phyloP scores from a whole-genome alignment of 2,888 invertebrate genomes.

The Andrena dorsata region DNA sequence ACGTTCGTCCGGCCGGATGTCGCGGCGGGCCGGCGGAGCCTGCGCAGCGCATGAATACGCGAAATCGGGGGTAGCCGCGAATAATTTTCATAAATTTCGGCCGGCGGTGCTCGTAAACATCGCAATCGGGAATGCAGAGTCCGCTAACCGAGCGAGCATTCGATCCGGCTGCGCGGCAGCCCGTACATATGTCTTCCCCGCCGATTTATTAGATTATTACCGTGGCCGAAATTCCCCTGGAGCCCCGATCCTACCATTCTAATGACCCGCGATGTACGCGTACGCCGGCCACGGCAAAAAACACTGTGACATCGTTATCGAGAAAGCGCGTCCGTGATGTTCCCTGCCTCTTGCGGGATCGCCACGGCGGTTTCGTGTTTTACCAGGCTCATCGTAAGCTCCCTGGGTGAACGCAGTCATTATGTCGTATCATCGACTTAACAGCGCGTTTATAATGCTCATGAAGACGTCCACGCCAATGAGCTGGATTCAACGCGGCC shows the following conservation, averaged over 20 bases:
- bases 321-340: constrained; percentile 6
- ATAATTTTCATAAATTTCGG: constrained; percentile 84
- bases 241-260: constrained; percentile 20
- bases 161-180: constrained; percentile 34
- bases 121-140: constrained; percentile 65
- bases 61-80: constrained; percentile 76
- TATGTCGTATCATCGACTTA: constrained; percentile 20
- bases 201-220: constrained; percentile 80
- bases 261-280: constrained; percentile 32
- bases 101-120: constrained; percentile 76
- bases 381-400: constrained; percentile 33
- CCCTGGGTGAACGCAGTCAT: constrained; percentile 1
- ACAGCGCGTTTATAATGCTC: neutral
- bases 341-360: neutral
- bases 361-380: constrained; percentile 10
- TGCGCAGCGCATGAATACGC: constrained; percentile 72
- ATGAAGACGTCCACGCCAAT: constrained; percentile 6
- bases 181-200: constrained; percentile 45
- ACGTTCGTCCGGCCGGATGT: constrained; percentile 52
- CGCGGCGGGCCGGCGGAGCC: constrained; percentile 16
- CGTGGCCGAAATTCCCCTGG: constrained; percentile 46
- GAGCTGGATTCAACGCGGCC: neutral
- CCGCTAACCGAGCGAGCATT: constrained; percentile 30
- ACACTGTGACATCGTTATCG: constrained; percentile 44
- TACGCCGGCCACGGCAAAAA: constrained; percentile 7